Percentiles rank a stretch among this genome's conserved stretches.
phyloP scores from a whole-genome alignment of 2,888 invertebrate species.

The Cactoblastis cactorum region DNA sequence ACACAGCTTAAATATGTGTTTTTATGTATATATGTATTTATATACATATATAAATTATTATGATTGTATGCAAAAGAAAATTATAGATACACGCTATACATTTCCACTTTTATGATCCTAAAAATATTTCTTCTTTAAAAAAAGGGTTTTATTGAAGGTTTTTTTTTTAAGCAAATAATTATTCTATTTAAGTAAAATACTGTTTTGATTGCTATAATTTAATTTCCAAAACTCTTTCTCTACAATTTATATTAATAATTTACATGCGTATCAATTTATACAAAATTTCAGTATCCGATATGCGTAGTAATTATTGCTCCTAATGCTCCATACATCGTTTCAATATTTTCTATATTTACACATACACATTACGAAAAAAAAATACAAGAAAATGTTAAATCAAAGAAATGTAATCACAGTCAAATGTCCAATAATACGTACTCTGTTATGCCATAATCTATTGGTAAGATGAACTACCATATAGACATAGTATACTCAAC shows the following conservation, averaged over 20 bases:
- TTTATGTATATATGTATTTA: no score
- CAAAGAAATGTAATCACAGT: slow-evolving; percentile 19
- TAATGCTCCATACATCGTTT: slow-evolving; percentile 31
- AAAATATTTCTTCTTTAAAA: no score
- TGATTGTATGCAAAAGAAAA: no score
- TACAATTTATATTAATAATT: slow-evolving; percentile 49
- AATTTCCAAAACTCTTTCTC: slow-evolving; percentile 55
- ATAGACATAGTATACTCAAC: no score
- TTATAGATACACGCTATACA: no score
- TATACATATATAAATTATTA: no score
- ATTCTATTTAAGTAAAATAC: slow-evolving; percentile 5
- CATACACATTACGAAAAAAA: slow-evolving; percentile 3
- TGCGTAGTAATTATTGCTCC: slow-evolving; percentile 67
- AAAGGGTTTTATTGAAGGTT: no score
- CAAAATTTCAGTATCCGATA: slow-evolving; percentile 56
- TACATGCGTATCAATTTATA: slow-evolving; percentile 41
- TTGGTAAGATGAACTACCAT: slow-evolving; percentile 10
- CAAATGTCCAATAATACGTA: slow-evolving; percentile 11
- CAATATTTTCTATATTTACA: slow-evolving; percentile 13
- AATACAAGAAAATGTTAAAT: slow-evolving; percentile 8
- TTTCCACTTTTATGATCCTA: no score
- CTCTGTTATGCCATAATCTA: slow-evolving; percentile 6
- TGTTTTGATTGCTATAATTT: slow-evolving; percentile 37
- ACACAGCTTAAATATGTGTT: no score
- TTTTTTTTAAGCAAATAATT: no score